Evolutionary conservation across 2,797 vertebrate species (phyloP), one percentile per base, ranked within the genome.

Genomic region (Toxotes lorentzi): DNA sequence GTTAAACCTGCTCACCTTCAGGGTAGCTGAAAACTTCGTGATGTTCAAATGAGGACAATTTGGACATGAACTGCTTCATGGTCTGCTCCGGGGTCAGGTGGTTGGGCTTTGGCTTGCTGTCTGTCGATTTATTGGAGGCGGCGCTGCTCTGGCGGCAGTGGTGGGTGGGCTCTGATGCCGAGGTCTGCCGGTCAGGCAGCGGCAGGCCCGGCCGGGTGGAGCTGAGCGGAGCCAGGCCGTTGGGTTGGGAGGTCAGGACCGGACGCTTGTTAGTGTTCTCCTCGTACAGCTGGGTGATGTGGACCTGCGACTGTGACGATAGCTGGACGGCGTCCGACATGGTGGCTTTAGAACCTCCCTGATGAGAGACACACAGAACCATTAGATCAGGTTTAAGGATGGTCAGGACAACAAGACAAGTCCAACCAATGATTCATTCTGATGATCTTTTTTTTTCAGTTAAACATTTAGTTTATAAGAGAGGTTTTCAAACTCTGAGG

Each of bases 51-150:
- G 96, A 86, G 11, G 97, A 96, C 88, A 99, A 92, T 87, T 99
- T 99, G 92, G 97, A 95, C 97, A 98, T 96, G 92, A 97, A 97
- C 95, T 99, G 98, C 95, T 99, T 99, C 97, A 99, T 97, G 90
- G 97, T 96, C 92, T 97, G 97, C 58, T 99, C 98, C 0, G 98
- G 96, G 12, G 96, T 93, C 94, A 97, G 81, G 38, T 94, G 76
- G 1, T 88, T 71, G 32, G 95, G 61, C 93, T 98, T 99, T 21
- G 94, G 90, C 90, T 98, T 99, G 89, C 95, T 86, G 69, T 99
- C 98, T 2, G 94, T 74, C 9, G 96, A 95, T 94, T 98, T 99
- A 76, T 96, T 95, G 78, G 98, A 97, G 74, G 96, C 88, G 69
- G 96, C 96, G 91, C 96, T 98, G 75, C 96, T 95, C 92, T 97